Base-by-base conservation (phyloP, 2,797 vertebrate genomes). In the Cottoperca gobio region DNA sequence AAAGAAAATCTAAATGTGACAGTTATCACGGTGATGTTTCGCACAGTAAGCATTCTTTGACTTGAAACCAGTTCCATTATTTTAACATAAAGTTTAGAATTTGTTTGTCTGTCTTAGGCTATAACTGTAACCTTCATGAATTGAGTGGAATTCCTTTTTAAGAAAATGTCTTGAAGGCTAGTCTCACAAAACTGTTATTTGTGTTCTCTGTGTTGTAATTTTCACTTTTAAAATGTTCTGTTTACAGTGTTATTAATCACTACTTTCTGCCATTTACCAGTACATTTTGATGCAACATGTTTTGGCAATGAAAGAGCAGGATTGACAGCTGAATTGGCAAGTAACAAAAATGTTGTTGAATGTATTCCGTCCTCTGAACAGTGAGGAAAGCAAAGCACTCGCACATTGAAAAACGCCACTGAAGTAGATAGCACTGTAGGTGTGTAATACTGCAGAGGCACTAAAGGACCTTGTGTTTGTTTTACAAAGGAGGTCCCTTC, bases 351-450 rank as follows among this genome's bases (percentile, higher is more conserved):
- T 93, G 94, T 89, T 92, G 94, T 92, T 97, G 95, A 97, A 96
- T 97, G 96, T 97, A 96, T 93, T 94, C 94, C 77, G 78, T 88
- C 84, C 88, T 93, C 89, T 62, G 66, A 86, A 76, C 78, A 93
- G 95, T 93, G 94, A 92, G 89, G 90, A 92, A 95, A 95, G 93
- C 91, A 93, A 95, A 96, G 95, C 96, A 96, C 96, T 96, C 92
- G 94, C 93, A 90, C 94, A 95, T 66, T 79, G 59, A 86, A 80
- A 69, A 78, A 79, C 74, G 76, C 79, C 89, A 84, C 82, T 87
- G 50, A 83, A 79, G 78, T 82, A 84, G 55, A 83, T 50, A 76
- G 57, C 92, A 95, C 94, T 95, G 94, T 94, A 93, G 88, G 73
- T 81, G 76, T 74, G 48, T 68, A 60, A 62, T 76, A 73, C 82